Evolutionary conservation across 1,140 invertebrate species (phyloP).

Genomic region (Drosophila melanica): DNA sequence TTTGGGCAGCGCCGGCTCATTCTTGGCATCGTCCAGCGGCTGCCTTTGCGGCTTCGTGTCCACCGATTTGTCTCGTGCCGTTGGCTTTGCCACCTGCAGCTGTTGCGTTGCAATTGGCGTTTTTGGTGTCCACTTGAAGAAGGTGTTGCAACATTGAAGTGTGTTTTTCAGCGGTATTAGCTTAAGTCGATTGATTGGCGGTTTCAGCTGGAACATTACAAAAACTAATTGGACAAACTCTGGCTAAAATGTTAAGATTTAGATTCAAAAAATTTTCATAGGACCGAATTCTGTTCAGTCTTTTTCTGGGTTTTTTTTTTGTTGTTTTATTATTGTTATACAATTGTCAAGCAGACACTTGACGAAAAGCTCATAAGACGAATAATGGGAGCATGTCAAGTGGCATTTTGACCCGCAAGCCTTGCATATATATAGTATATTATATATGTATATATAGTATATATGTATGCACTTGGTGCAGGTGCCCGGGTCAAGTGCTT

Average conservation of each 20-base stretch:
- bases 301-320: slow-evolving; percentile 15
- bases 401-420: background rate
- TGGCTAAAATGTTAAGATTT: slow-evolving; percentile 27
- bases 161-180: background rate
- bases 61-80: background rate
- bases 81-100: background rate
- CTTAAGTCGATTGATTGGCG: background rate
- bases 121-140: slow-evolving; percentile 44
- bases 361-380: slow-evolving; percentile 26
- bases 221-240: background rate
- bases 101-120: slow-evolving; percentile 13
- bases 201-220: slow-evolving; percentile 36
- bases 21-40: background rate
- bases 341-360: slow-evolving; percentile 42
- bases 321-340: slow-evolving; percentile 17
- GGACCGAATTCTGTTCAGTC: slow-evolving; percentile 9
- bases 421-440: background rate
- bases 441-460: background rate
- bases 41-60: background rate
- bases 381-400: background rate
- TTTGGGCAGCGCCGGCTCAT: background rate
- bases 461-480: too few relatives aligned
- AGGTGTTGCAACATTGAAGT: slow-evolving; percentile 25
- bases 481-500: too few relatives aligned
- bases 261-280: slow-evolving; percentile 19